Evolutionary conservation across 2,888 invertebrate species (phyloP), one percentile per base, ranked within the genome.

Genomic region (Sipha maydis): DNA sequence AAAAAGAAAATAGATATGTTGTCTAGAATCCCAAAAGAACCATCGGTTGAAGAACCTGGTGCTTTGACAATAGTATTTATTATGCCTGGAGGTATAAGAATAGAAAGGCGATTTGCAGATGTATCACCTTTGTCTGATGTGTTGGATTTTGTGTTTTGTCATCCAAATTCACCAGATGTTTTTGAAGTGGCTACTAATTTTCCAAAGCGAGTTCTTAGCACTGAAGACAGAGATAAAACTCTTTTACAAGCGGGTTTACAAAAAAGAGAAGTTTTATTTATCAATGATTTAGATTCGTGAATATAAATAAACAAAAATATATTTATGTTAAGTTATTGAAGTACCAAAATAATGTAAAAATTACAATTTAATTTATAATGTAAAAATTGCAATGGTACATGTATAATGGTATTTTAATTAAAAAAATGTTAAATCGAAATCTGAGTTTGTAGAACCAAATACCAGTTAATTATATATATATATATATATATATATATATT

Each of bases 111-210:
- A 90, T 99, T 99, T 93, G 38, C 75, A n/a, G 88, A 88, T 25
- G 38, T 76, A 19, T 88, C 88, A 17, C 88, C 88, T 7, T 19
- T 88, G 17, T 75, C 88, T 0, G 96, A 96, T 92, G 94, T 99
- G 90, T 98, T 97, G 93, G 96, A 97, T 92, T 99, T 96, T 93
- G 96, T 99, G 90, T 98, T 98, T 93, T 98, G 98, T 91, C 97
- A 99, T 93, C 97, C 97, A 8, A 95, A 95, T 91, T 95, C 98
- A 25, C 99, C 99, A 1, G 94, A 97, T 92, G 95, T 96, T 91
- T 99, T 99, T 92, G 97, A 98, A 93, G 97, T 99, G 90, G 97
- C 97, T 82, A 98, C 97, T 90, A 98, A 98, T 93, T 99, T 97
- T 92, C 99, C 99, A 0, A 96, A 97, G 92, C 95, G 97, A 90